Evolutionary conservation across 92 coral and sea anemone genomes (phyloP), one percentile per base, ranked within the genome.

Genomic region (Pocillopora grandis): DNA sequence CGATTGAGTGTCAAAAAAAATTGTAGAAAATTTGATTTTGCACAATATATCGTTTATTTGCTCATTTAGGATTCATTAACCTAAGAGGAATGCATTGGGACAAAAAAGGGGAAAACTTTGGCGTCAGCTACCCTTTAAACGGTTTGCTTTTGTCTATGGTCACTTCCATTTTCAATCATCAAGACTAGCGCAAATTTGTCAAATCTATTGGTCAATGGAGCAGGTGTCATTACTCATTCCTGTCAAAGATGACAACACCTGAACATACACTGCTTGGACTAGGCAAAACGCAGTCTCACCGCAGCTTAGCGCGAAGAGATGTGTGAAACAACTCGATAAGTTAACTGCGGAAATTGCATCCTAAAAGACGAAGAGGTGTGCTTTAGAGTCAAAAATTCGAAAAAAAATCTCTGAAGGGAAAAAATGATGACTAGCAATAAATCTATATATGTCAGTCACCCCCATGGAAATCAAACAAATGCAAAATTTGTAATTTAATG

Each of bases 381-480:
- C 31, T 48, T n/a, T 8, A 49, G 49, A 27, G 27, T 15, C 15
- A 13, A 15, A 55, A 9, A 21, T 12, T 12, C 31, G 36, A 49
- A n/a, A 58, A 63, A 17, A 65, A 49, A 49, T 78, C 5, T 20
- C 35, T n/a, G 7, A 42, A 1, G 62, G 31, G 56, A 66, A 16
- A 79, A 65, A 61, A 18, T 52, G 52, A 65, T 49, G 48, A 49
- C 27, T 55, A 12, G 67, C 62, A 55, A 66, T 65, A 52, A 49
- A 66, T 65, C 37, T 52, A 13, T 7, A 79, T 9, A 49, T 48
- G 56, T 79, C 52, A 79, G 67, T 57, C 69, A 70, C 36, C 48
- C 57, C 76, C 37, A 56, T 64, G 66, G 65, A 64, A 80, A 42
- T 35, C 83, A 79, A 80, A 80, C 72, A 79, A 66, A 66, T 79